phyloP scores from a whole-genome alignment of 2,888 invertebrate species.

The Pterobdella sp. region DNA sequence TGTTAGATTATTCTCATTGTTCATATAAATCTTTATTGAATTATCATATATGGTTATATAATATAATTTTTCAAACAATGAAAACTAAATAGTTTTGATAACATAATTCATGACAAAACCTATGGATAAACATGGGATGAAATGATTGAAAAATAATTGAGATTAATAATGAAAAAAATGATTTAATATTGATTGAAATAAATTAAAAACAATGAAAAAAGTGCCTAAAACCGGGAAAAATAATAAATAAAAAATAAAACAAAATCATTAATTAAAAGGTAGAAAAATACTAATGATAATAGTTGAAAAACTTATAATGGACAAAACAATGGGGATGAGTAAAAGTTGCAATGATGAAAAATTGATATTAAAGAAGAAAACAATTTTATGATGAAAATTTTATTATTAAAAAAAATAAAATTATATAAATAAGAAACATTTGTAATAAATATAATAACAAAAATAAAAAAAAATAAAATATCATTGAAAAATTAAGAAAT shows the following conservation, averaged over 20 bases:
- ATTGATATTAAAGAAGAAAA: not conserved
- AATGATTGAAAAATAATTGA: no score
- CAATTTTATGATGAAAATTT: not conserved
- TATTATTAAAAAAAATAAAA: not conserved
- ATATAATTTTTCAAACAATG: no score
- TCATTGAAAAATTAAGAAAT: not conserved
- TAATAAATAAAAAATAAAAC: not conserved
- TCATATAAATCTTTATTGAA: no score
- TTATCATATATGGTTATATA: no score
- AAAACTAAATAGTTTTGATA: no score
- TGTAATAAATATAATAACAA: conserved; percentile 6
- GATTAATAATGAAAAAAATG: no score
- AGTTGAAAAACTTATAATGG: not conserved
- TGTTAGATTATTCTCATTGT: no score
- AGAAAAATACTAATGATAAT: not conserved
- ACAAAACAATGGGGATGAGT: not conserved
- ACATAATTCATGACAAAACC: no score
- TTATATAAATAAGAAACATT: no score
- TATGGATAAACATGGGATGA: no score
- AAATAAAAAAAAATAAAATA: not conserved
- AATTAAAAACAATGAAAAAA: no score
- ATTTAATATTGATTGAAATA: no score
- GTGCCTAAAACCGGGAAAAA: not conserved
- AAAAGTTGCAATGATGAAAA: not conserved
- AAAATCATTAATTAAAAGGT: not conserved